phyloP scores from a whole-genome alignment of 1,140 invertebrate species.

The Pinna nobilis region DNA sequence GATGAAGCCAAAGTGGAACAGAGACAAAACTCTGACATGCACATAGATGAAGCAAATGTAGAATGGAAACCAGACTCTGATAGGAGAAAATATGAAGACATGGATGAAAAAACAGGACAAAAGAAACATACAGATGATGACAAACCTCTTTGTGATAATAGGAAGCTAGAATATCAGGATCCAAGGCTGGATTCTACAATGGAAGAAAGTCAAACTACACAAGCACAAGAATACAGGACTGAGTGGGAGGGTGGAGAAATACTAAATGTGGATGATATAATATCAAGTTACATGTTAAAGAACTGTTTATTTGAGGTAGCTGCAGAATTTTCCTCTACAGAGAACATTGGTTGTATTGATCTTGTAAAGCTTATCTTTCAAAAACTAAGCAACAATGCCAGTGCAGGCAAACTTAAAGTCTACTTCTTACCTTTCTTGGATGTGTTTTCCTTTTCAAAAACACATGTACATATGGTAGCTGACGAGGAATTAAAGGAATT shows the following conservation, averaged over 20 bases:
- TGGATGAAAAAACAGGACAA: too few species aligned
- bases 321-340: not conserved
- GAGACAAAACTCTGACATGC: too few species aligned
- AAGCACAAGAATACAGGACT: too few species aligned
- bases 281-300: slow-evolving; percentile 23
- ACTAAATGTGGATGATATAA: not conserved
- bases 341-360: not conserved
- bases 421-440: slow-evolving; percentile 6
- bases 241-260: not conserved
- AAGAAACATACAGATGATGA: too few species aligned
- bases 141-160: too few species aligned
- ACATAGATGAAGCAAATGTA: too few species aligned
- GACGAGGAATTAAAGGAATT: not conserved
- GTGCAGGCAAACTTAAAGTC: not conserved
- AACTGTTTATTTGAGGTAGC: not conserved
- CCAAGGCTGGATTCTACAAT: too few species aligned
- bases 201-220: too few species aligned
- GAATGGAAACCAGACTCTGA: too few species aligned
- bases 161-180: too few species aligned
- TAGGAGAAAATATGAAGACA: too few species aligned
- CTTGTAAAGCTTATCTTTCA: not conserved
- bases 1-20: too few species aligned
- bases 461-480: not conserved
- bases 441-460: slow-evolving; percentile 8
- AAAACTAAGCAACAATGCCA: not conserved